Evolutionary conservation across 1,140 invertebrate genomes (phyloP).

Genomic region (Musca vetustissima): DNA sequence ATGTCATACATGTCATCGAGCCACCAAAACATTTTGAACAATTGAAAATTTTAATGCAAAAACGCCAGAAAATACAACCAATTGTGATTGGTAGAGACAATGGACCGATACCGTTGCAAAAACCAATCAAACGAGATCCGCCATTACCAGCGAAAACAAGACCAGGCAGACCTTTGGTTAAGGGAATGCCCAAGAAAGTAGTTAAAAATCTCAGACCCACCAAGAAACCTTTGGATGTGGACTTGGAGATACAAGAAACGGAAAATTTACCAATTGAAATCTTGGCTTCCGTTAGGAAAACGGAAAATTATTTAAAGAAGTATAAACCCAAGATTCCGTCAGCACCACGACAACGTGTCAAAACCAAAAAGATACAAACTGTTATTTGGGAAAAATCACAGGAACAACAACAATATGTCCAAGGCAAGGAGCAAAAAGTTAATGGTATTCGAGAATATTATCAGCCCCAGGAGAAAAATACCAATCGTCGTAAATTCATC

Average conservation of each 20-base stretch:
- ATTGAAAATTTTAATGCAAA: constrained; percentile 36
- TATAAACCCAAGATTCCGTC: constrained; percentile 9
- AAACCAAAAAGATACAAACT: constrained; percentile 8
- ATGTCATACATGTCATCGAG: constrained; percentile 49
- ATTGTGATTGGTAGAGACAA: neutral
- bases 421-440: constrained; percentile 5
- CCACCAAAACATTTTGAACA: constrained; percentile 46
- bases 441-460: constrained; percentile 1
- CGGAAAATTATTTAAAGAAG: constrained; percentile 29
- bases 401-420: constrained; percentile 11
- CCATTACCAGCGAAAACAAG: neutral
- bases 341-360: neutral
- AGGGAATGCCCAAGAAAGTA: neutral
- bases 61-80: neutral
- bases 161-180: neutral
- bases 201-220: neutral
- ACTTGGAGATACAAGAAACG: constrained; percentile 34
- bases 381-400: constrained; percentile 11
- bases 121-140: neutral
- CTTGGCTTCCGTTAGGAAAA: constrained; percentile 47
- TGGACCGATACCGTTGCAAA: too few species aligned
- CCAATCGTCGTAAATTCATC: neutral
- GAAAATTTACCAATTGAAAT: constrained; percentile 45
- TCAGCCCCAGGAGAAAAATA: neutral
- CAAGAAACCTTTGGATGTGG: constrained; percentile 1